phyloP scores from a whole-genome alignment of 2,888 invertebrate species.

The Chloroclysta siterata region DNA sequence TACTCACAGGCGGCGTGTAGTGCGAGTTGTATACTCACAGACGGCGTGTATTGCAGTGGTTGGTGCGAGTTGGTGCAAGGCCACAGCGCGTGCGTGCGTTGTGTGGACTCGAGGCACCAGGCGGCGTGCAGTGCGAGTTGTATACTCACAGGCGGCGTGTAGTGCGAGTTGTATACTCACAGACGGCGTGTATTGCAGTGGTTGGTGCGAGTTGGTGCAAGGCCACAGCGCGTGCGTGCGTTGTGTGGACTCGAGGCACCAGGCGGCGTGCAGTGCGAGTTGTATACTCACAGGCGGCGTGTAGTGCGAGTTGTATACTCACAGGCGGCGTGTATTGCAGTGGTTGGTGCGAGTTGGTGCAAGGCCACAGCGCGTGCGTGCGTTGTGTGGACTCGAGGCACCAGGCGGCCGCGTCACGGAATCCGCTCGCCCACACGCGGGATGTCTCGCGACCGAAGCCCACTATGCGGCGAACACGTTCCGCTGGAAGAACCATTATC shows the following conservation, averaged over 20 bases:
- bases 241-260: constrained; percentile 77
- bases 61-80: constrained; percentile 66
- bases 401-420: constrained; percentile 68
- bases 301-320: constrained; percentile 31
- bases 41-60: constrained; percentile 67
- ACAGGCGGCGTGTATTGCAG: constrained; percentile 67
- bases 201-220: constrained; percentile 64
- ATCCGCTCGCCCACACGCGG: constrained; percentile 63
- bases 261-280: too few species aligned
- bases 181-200: constrained; percentile 65
- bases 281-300: constrained; percentile 52
- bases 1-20: constrained; percentile 58
- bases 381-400: constrained; percentile 77
- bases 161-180: constrained; percentile 49
- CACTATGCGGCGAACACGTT: constrained; percentile 68
- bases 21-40: constrained; percentile 50
- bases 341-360: constrained; percentile 67
- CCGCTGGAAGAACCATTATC: constrained; percentile 67
- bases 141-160: constrained; percentile 55
- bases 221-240: constrained; percentile 77
- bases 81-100: constrained; percentile 77
- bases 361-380: constrained; percentile 76
- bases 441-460: constrained; percentile 53
- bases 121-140: too few species aligned
- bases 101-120: constrained; percentile 77